A percentile compares a stretch with the other conserved stretches of the same genome.
phyloP scores from a whole-genome alignment of 2,797 vertebrate species.

The Gallinago nigripennis region DNA sequence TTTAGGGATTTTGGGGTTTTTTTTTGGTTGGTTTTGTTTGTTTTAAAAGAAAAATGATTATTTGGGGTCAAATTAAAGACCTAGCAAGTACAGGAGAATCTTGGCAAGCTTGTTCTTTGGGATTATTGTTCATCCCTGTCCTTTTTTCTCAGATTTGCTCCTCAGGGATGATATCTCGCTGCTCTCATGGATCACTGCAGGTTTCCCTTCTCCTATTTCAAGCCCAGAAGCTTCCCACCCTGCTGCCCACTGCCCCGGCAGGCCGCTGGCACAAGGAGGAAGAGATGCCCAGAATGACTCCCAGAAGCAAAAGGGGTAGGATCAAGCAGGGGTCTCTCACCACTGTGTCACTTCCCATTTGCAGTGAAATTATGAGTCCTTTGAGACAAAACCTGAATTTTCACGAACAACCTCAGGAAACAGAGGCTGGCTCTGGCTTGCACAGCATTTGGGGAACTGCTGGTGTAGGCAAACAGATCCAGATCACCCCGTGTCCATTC shows the following conservation, averaged over 20 bases:
- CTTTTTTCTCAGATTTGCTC: neutral
- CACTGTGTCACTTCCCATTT: neutral
- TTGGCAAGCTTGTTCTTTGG: neutral
- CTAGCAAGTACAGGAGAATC: neutral
- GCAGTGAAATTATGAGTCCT: neutral
- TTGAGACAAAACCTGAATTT: neutral
- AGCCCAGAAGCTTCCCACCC: neutral
- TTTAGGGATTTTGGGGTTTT: neutral
- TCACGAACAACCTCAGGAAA: neutral
- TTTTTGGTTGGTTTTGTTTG: neutral
- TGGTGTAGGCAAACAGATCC: neutral
- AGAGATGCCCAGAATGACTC: neutral
- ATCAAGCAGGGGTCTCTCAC: neutral
- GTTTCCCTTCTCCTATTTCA: neutral
- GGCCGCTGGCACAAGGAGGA: neutral
- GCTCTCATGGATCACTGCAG: neutral
- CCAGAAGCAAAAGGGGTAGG: neutral
- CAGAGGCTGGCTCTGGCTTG: neutral
- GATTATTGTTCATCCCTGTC: neutral
- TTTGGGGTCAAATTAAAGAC: neutral
- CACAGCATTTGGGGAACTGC: neutral
- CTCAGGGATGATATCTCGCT: neutral
- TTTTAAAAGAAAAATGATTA: neutral
- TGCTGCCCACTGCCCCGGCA: neutral
- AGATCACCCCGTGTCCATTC: neutral